A percentile compares a stretch with the other conserved stretches of the same genome.
Evolutionary conservation across 2,797 vertebrate species (phyloP).

Genomic region (Sarcophilus harrisii): DNA sequence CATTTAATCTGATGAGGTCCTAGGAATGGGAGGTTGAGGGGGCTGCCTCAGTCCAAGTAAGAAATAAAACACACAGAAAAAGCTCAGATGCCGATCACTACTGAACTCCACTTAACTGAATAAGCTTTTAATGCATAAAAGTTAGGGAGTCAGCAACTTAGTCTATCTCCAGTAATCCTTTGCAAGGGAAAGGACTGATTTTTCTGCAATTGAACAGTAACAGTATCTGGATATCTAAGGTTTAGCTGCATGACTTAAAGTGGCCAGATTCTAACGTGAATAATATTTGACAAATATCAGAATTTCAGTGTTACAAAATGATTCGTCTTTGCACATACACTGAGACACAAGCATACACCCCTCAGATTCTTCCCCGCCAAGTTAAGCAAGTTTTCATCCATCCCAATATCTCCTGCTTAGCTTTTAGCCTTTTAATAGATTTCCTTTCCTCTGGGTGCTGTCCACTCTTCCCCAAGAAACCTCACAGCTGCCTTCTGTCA

Average conservation of each 20-base stretch:
- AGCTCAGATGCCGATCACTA: not conserved
- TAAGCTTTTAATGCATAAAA: not conserved
- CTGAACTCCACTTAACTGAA: slow-evolving; percentile 11
- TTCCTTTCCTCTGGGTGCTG: not conserved
- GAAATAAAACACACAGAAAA: not conserved
- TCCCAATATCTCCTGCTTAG: not conserved
- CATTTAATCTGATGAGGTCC: not conserved
- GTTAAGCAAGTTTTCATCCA: not conserved
- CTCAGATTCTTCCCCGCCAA: not conserved
- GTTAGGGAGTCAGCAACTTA: not conserved
- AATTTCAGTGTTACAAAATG: not conserved
- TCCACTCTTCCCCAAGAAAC: slow-evolving; percentile 49
- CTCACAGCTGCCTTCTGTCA: slow-evolving; percentile 9
- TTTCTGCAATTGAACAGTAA: not conserved
- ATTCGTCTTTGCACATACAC: no score
- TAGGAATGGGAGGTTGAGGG: not conserved
- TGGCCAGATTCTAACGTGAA: not conserved
- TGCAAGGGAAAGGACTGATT: not conserved
- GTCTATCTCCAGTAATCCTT: not conserved
- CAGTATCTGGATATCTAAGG: slow-evolving; percentile 33
- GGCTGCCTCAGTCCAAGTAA: not conserved
- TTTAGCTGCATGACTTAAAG: slow-evolving; percentile 16
- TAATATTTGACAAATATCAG: slow-evolving; percentile 22
- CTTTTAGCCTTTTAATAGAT: slow-evolving; percentile 15
- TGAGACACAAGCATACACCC: not conserved